Evolutionary conservation across 2,888 invertebrate genomes (phyloP), one percentile per base, ranked within the genome.

Genomic region (Cepaea hortensis): DNA sequence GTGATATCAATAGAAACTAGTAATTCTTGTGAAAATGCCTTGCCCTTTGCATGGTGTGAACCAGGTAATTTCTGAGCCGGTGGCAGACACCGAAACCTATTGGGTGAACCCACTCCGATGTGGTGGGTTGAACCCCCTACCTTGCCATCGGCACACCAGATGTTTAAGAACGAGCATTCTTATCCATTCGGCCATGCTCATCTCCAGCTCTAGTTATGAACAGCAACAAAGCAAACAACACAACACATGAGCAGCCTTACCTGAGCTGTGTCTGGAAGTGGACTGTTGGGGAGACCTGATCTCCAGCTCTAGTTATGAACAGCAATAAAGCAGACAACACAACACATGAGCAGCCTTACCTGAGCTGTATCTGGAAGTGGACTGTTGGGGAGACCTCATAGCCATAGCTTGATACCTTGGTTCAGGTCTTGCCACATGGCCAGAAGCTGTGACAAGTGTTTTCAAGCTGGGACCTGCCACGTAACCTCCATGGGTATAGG

Each of bases 241-340:
- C 55, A 55, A 55, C 55, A 55, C 55, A 55, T 55, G 11, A 55
- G 55, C 55, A 61, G 13, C n/a, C 35, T 15, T 61, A 84, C 84
- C 84, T n/a, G 76, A 62, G 48, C 48, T 76, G n/a, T 65, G 65
- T 23, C 48, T 11, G 23, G 82, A 86, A n/a, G n/a, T n/a, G 9
- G 86, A 83, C 70, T 86, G 86, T 20, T 83, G 86, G 15, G 86
- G 86, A 20, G 82, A 86, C 46, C 83, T 82, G 46, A 86, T 86
- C 13, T 82, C 55, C 23, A 86, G 35, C 35, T 35, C 35, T 35
- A 35, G 35, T 35, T 35, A 35, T 35, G 35, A 55, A 55, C 55
- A 55, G 55, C 55, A 9, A 11, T 11, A 55, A 55, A 55, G 55
- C 55, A 9, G 6, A 11, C 6, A 55, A 55, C 0, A 55, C 13